These are phyloP conservation scores for Toxotes chatareus DNA, from an alignment of 2,113 vertebrate genomes.

Conservation along the genomic window DNA sequence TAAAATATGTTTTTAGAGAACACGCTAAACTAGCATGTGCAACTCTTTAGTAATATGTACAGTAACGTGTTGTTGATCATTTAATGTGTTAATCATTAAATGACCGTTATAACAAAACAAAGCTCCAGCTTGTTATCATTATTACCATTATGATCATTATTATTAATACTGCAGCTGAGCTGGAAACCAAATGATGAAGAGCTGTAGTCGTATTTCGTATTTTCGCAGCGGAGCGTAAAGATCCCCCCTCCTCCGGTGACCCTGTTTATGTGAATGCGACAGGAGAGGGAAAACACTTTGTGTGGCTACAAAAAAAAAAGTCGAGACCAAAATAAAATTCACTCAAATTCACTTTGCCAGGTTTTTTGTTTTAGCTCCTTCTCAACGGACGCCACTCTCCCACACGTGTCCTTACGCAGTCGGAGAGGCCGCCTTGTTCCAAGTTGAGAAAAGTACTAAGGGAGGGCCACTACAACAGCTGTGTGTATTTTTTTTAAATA, in stretches of 20 bases:
- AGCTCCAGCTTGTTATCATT: slow-evolving; percentile 63
- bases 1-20: background rate
- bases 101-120: slow-evolving; percentile 25
- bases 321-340: slow-evolving; percentile 74
- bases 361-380: slow-evolving; percentile 30
- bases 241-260: slow-evolving; percentile 60
- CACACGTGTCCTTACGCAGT: slow-evolving; percentile 46
- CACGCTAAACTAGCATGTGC: slow-evolving; percentile 58
- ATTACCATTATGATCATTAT: slow-evolving; percentile 70
- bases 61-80: slow-evolving; percentile 45
- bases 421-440: slow-evolving; percentile 65
- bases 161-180: slow-evolving; percentile 66
- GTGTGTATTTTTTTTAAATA: slow-evolving; percentile 46
- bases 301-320: slow-evolving; percentile 80
- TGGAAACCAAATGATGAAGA: slow-evolving; percentile 46
- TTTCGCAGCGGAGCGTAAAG: slow-evolving; percentile 46
- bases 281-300: slow-evolving; percentile 61
- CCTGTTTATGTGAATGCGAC: slow-evolving; percentile 74
- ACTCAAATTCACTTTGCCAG: slow-evolving; percentile 60
- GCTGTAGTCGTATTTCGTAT: slow-evolving; percentile 45
- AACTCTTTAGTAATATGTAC: slow-evolving; percentile 38
- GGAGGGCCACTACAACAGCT: slow-evolving; percentile 66
- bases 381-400: slow-evolving; percentile 14
- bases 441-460: slow-evolving; percentile 67
- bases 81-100: slow-evolving; percentile 17